Evolutionary conservation across 2,113 vertebrate species (phyloP), one percentile per base, ranked within the genome.

Genomic region (Xenopus borealis): DNA sequence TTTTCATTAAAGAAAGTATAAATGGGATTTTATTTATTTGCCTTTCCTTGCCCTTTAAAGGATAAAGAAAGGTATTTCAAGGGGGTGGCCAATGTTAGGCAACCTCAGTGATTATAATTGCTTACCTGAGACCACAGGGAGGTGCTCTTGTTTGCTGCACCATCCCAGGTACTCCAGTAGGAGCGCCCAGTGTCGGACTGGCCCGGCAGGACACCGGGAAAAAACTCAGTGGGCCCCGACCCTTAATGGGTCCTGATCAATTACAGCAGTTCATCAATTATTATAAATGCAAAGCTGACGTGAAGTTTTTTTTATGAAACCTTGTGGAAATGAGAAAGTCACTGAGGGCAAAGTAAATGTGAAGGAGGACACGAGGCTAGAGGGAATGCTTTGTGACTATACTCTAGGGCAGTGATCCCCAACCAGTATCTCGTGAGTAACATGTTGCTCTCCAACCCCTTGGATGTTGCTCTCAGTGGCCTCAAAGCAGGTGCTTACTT

Each of bases 301-400:
- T 69, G 19, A n/a, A n/a, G n/a, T n/a, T n/a, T n/a, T n/a, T n/a
- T n/a, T 59, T 20, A 16, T 12, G 23, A 19, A 7, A 3, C 62
- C 18, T 20, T 69, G 69, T 81, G 80, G 78, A 70, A 47, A 47
- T 62, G 27, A 64, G 52, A 71, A 78, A 71, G 78, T 46, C 79
- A n/a, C 14, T 59, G 63, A 68, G 89, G 72, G 69, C 92, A 93
- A 93, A 93, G 93, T 92, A 79, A 89, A n/a, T 19, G 9, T 44
- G n/a, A 58, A 30, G 12, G 7, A 18, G 20, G 69, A 52, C n/a
- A 66, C 67, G 20, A 72, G 46, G 58, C 78, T 86, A 58, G 44
- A 19, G 30, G 72, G 76, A 53, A 72, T 77, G 86, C 79, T 72
- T n/a, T n/a, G n/a, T n/a, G n/a, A n/a, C n/a, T n/a, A n/a, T n/a